Conservation (phyloP, 2,113 vertebrate genomes). For the Misgurnus mizolepis region DNA sequence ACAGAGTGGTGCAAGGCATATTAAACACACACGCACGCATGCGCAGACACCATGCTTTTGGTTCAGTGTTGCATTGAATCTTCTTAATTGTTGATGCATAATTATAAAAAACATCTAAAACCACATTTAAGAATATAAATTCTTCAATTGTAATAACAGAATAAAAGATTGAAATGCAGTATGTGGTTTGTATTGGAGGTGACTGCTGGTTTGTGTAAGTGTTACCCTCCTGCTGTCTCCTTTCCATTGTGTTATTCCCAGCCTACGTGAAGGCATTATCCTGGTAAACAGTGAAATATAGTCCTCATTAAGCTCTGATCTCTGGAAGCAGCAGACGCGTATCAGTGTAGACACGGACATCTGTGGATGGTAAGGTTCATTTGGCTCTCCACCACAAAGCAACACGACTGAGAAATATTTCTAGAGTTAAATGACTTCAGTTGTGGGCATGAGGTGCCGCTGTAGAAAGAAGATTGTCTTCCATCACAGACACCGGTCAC, state of each 20-base stretch:
- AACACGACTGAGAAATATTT: conserved; percentile 40
- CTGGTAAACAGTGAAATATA: conserved; percentile 64
- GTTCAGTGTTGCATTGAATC: not conserved
- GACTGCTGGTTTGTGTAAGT: conserved; percentile 3
- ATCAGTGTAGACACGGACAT: conserved; percentile 50
- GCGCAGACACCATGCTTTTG: not conserved
- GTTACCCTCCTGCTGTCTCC: not conserved
- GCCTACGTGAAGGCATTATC: conserved; percentile 56
- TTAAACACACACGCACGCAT: conserved; percentile 58
- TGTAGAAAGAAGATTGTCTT: not conserved
- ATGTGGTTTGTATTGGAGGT: not conserved
- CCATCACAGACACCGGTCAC: not conserved
- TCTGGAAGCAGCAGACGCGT: conserved; percentile 55
- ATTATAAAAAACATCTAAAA: not conserved
- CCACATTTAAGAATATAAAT: no score
- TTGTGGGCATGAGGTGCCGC: not conserved
- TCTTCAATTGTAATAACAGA: no score
- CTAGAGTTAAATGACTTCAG: conserved; percentile 34
- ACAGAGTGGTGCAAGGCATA: conserved; percentile 74
- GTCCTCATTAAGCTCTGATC: conserved; percentile 66
- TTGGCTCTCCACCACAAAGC: conserved; percentile 42
- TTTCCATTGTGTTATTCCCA: conserved; percentile 54
- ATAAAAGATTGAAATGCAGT: not conserved
- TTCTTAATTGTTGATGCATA: conserved; percentile 31
- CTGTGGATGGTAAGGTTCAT: conserved; percentile 49